A percentile compares a stretch with the other conserved stretches of the same genome.
phyloP scores from a whole-genome alignment of 2,113 vertebrate species.

The human region GRCh38 chr17:36844001-36844500 shows the following conservation, averaged over 20 bases:
- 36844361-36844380: background rate
- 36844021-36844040: background rate
- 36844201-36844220: background rate
- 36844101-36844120: no score
- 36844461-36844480: background rate
- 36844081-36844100: no score
- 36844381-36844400: background rate
- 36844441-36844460: background rate
- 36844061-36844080: no score
- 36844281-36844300: background rate
- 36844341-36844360: background rate
- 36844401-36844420: background rate
- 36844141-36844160: no score
- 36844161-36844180: no score
- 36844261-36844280: background rate
- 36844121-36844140: no score
- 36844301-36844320: background rate
- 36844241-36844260: background rate
- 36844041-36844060: background rate
- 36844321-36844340: background rate
- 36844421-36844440: background rate
- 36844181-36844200: background rate
- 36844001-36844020: background rate
- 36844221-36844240: background rate
- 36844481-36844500: rapidly evolving